phyloP scores from a whole-genome alignment of 2,888 invertebrate species.

The Apeira syringaria region DNA sequence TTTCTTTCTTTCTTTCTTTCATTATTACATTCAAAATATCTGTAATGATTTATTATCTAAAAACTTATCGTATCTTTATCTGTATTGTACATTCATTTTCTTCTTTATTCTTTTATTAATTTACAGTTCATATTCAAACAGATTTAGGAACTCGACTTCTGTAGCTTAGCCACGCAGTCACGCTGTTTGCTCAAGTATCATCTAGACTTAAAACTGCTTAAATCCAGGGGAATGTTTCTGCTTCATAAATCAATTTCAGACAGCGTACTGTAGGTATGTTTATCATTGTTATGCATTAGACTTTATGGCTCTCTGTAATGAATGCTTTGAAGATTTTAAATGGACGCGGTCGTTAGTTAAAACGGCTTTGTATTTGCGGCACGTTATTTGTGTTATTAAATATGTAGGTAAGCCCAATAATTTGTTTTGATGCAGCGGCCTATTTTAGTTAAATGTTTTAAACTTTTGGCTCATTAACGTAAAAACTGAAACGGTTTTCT shows the following conservation, averaged over 20 bases:
- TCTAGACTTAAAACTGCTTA: constrained; percentile 6
- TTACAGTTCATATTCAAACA: too few relatives aligned
- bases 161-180: not conserved
- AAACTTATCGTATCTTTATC: too few relatives aligned
- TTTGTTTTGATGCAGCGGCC: not conserved
- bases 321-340: constrained; percentile 39
- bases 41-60: too few relatives aligned
- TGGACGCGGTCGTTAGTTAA: constrained; percentile 33
- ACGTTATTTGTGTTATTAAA: constrained; percentile 10
- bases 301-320: constrained; percentile 36
- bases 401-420: constrained; percentile 6
- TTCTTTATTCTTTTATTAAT: too few relatives aligned
- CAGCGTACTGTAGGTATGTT: constrained; percentile 40
- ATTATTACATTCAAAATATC: too few relatives aligned
- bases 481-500: too few relatives aligned
- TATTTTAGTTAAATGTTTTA: not conserved
- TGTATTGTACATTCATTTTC: too few relatives aligned
- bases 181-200: not conserved
- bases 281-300: constrained; percentile 44
- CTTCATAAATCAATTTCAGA: constrained; percentile 43
- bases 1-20: too few relatives aligned
- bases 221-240: constrained; percentile 38
- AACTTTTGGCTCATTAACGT: too few relatives aligned
- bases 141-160: too few relatives aligned
- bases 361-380: constrained; percentile 26